Evolutionary conservation across 2,888 invertebrate species (phyloP).

Genomic region (Masnerella sp.): DNA sequence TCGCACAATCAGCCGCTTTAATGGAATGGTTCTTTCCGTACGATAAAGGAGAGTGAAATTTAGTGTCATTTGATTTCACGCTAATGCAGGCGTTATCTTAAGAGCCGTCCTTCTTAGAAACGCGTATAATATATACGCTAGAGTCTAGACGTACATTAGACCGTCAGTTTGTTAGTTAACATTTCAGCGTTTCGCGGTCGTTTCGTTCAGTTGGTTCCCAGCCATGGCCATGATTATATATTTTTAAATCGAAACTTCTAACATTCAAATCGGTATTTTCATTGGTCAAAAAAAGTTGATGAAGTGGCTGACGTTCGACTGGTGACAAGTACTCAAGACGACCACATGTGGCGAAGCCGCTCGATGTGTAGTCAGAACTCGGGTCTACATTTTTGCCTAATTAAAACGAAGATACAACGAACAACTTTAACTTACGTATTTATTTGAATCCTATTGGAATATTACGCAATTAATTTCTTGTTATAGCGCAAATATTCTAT

Average conservation of each 20-base stretch:
- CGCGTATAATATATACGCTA: constrained; percentile 41
- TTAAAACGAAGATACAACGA: constrained; percentile 25
- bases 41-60: constrained; percentile 48
- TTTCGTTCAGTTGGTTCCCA: no score
- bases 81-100: constrained; percentile 52
- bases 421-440: constrained; percentile 1
- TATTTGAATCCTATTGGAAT: no score
- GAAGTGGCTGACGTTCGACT: constrained; percentile 54
- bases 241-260: constrained; percentile 41
- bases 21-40: constrained; percentile 39
- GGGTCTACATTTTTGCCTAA: constrained; percentile 39
- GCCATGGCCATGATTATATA: constrained; percentile 22
- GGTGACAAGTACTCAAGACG: constrained; percentile 55
- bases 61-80: constrained; percentile 45
- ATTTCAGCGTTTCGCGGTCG: no score
- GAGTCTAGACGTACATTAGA: constrained; percentile 25
- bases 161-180: constrained; percentile 8
- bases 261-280: constrained; percentile 50
- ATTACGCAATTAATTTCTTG: no score
- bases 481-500: no score
- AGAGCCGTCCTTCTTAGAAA: constrained; percentile 47
- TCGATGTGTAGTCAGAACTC: constrained; percentile 17
- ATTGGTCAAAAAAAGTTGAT: constrained; percentile 36
- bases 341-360: constrained; percentile 49
- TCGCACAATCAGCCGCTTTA: constrained; percentile 36